Percentiles rank a stretch among this genome's conserved stretches.
These are phyloP conservation scores for Lichenostomus cassidix DNA, from an alignment of 2,113 vertebrate genomes.

Conservation along the genomic window DNA sequence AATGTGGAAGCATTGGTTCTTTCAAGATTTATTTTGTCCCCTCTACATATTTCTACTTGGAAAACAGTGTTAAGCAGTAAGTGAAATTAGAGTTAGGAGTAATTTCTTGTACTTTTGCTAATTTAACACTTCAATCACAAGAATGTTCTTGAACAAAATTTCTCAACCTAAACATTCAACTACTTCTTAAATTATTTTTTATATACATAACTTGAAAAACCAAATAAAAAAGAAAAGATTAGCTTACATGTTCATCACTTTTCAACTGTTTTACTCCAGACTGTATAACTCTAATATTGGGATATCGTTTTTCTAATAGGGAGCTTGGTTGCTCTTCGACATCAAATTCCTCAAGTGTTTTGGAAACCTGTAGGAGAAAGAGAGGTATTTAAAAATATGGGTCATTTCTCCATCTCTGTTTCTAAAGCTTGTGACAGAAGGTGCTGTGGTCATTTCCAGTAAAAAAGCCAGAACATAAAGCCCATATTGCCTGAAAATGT, in stretches of 20 bases:
- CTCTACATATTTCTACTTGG: neutral
- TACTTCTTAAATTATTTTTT: neutral
- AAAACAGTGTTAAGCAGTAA: neutral
- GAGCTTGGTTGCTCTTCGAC: slow-evolving; percentile 85
- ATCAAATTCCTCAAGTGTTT: slow-evolving; percentile 89
- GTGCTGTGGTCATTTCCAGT: neutral
- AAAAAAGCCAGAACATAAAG: neutral
- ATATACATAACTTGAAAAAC: neutral
- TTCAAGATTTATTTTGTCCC: neutral
- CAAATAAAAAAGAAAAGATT: neutral
- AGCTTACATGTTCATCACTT: slow-evolving; percentile 81
- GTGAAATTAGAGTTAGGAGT: neutral
- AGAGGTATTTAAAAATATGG: neutral
- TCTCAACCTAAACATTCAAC: neutral
- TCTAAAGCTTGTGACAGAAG: neutral
- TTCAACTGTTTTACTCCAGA: slow-evolving; percentile 82
- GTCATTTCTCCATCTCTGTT: neutral
- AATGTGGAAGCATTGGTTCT: neutral
- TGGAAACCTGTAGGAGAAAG: slow-evolving; percentile 81
- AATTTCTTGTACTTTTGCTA: neutral
- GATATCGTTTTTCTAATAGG: slow-evolving; percentile 80
- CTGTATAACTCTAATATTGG: slow-evolving; percentile 88
- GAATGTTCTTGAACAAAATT: neutral
- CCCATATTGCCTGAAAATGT: neutral
- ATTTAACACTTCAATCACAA: neutral